Base-by-base conservation (phyloP, 2,797 vertebrate genomes). In the Acrocephalus scirpaceus region DNA sequence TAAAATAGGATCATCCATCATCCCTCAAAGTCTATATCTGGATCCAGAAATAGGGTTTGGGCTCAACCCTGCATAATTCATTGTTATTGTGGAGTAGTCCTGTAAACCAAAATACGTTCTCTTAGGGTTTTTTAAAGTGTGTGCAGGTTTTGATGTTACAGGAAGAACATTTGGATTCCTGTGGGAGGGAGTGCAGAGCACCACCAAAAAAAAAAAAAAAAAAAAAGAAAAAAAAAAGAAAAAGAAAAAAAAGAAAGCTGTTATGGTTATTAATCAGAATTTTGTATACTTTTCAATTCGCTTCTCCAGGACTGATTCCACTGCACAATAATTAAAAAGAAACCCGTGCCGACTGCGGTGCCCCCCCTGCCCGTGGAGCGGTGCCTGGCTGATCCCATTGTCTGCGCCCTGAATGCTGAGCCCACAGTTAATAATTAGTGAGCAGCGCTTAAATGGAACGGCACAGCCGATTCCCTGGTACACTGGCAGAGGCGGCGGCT, bases 331-430 rank as follows among this genome's bases (percentile, higher is more conserved):
- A 94, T 95, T 81, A 92, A 93, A 92, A 89, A 88, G 93, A 93
- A 93, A 44, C 87, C 89, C 66, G 5, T 86, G 86, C 77, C 42
- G 89, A 91, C 85, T 75, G 85, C 0, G 0, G 29, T 83, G 75
- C 61, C 65, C 86, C 90, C 67, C 58, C 91, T 13, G 2, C 73
- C 82, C 11, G 1, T 78, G 84, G 93, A 97, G 92, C 40, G 26
- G 91, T 92, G 95, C 95, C 96, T 93, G 92, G 89, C 87, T 93
- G 95, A 95, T 96, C 91, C 95, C 91, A 97, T 96, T 97, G 92
- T 96, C 95, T 93, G 87, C 62, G 66, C 92, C 85, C 86, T 93
- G 90, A 95, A 95, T 90, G 93, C 93, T 44, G 90, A 95, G 96
- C 86, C 95, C 78, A 79, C 88, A 77, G 94, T 87, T 94, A 89